Base-by-base conservation (phyloP, 2,888 invertebrate species). In the Orthosia cruda region DNA sequence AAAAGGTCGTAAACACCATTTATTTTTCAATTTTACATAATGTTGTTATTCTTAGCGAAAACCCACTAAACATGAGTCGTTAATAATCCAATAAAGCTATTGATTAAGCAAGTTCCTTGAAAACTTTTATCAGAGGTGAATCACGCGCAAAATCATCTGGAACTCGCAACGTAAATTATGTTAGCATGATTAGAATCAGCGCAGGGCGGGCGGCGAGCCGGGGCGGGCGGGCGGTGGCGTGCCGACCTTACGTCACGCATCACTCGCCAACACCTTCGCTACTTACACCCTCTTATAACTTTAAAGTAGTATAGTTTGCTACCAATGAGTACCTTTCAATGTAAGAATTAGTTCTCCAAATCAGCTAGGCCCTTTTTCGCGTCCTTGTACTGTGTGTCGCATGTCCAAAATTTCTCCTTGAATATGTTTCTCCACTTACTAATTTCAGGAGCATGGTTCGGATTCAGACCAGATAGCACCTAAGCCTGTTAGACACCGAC, bases 101-200 rank as follows among this genome's bases (percentile, higher is more conserved):
- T 72, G 70, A 77, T 84, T 70, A 77, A 62, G 16, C 55, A 68
- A 74, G 52, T 83, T 65, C 76, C 71, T 81, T 74, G 80, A 71
- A 87, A 88, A 87, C 66, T 88, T 87, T 87, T 85, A 86, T 87
- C 87, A 80, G 61, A 76, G 74, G 75, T 67, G 72, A 81, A 88
- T 90, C 89, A 85, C 81, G 84, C 86, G 89, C 89, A 90, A 93
- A 92, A 91, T 91, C 91, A 92, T 93, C 90, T 90, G 71, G 87
- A 89, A 87, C 83, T 87, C 83, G 86, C 85, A 87, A 84, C 75
- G 89, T 92, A 92, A 94, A 93, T 94, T 92, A 93, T 91, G 91
- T 92, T 92, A 92, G 90, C 76, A 87, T 88, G 95, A 95, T 95
- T 93, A 93, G 88, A 86, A 95, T 95, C 95, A 85, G 71, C 70